A percentile compares a stretch with the other conserved stretches of the same genome.
These are phyloP conservation scores for Gallinago undulata DNA, from an alignment of 2,113 vertebrate species.

Conservation along the genomic window DNA sequence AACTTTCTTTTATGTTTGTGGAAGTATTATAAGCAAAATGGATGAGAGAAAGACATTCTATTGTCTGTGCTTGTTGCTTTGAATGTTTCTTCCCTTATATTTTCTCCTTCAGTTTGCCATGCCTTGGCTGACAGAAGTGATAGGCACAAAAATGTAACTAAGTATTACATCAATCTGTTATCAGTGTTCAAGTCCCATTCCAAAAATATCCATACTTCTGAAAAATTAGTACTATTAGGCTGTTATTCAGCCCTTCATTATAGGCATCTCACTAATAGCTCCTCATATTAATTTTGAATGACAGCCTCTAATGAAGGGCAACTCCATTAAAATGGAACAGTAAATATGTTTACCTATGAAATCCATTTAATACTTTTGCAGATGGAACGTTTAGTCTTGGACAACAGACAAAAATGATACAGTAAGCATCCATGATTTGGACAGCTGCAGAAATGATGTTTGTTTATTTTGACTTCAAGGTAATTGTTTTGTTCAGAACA, in stretches of 20 bases:
- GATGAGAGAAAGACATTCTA: background rate
- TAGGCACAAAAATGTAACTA: background rate
- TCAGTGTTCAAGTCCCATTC: background rate
- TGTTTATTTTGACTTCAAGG: background rate
- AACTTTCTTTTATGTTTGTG: background rate
- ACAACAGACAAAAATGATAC: background rate
- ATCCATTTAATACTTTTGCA: constrained; percentile 33
- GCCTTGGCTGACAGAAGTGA: background rate
- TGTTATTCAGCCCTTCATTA: constrained; percentile 8
- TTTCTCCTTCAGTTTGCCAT: background rate
- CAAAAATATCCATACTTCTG: background rate
- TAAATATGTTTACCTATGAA: constrained; percentile 39
- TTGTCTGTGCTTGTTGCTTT: background rate
- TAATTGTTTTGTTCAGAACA: background rate
- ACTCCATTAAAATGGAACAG: background rate
- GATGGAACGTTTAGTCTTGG: background rate
- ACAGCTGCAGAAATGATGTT: background rate
- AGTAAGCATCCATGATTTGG: background rate
- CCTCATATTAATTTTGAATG: constrained; percentile 10
- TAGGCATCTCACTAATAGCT: background rate
- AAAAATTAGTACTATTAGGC: background rate
- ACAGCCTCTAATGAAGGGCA: constrained; percentile 12
- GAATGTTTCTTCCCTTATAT: background rate
- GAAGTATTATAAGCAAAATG: background rate
- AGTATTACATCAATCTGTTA: constrained; percentile 4